phyloP scores from a whole-genome alignment of 2,797 vertebrate species.

The Bradypodion ventrale region DNA sequence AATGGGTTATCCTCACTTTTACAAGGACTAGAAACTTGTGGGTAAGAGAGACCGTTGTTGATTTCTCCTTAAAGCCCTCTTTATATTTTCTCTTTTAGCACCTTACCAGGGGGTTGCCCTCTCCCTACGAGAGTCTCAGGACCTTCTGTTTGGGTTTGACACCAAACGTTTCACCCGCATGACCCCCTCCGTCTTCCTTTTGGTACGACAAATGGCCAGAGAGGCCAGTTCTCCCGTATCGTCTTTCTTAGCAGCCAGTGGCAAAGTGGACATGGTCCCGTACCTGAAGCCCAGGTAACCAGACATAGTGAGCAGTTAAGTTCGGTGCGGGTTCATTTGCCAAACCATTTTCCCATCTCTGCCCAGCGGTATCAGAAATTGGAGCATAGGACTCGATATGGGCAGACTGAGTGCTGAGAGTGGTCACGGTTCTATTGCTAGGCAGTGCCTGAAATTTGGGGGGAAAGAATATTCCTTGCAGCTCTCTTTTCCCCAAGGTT shows the following conservation, averaged over 20 bases:
- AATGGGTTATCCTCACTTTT: no score
- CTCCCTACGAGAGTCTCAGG: conserved; percentile 65
- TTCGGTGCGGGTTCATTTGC: no score
- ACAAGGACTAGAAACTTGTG: accelerated
- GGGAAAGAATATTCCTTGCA: no score
- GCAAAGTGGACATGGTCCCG: conserved; percentile 60
- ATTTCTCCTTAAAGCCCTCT: background rate
- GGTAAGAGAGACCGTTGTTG: accelerated
- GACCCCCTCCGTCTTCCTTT: conserved; percentile 75
- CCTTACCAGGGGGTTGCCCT: conserved; percentile 44
- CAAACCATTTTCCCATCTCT: no score
- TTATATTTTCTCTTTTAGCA: background rate
- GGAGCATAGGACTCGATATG: no score
- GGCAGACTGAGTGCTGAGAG: no score
- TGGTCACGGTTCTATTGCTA: no score
- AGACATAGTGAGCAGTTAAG: no score
- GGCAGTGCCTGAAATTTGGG: no score
- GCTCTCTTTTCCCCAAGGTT: no score
- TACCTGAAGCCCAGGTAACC: conserved; percentile 66
- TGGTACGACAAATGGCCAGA: conserved; percentile 37
- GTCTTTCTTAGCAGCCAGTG: conserved; percentile 51
- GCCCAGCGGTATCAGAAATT: no score
- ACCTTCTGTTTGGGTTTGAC: conserved; percentile 75
- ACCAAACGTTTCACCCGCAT: conserved; percentile 75
- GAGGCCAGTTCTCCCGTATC: background rate